Evolutionary conservation across 2,113 vertebrate species (phyloP).

Genomic region (human (Homo sapiens)): DNA sequence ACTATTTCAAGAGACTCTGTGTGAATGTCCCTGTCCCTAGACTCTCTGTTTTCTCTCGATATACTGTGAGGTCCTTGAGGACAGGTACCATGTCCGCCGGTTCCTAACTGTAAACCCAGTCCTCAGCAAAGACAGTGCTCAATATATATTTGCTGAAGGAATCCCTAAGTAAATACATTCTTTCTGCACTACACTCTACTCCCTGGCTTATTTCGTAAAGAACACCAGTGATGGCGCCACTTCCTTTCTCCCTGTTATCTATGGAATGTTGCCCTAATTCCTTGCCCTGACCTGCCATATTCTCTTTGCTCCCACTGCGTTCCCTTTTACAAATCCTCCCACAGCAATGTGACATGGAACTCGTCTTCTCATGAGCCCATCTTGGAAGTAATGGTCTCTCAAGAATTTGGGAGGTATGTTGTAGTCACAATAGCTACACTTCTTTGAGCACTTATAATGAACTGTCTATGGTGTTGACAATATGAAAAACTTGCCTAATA

Average conservation of each 20-base stretch:
- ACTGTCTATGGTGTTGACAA: neutral
- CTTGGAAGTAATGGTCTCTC: neutral
- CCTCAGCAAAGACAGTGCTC: too few relatives aligned
- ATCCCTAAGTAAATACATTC: neutral
- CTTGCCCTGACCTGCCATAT: neutral
- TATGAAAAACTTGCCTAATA: neutral
- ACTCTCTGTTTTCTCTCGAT: neutral
- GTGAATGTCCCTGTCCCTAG: neutral
- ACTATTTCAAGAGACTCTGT: neutral
- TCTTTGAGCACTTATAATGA: neutral
- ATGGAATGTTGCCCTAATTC: neutral
- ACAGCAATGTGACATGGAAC: neutral
- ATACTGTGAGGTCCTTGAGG: neutral
- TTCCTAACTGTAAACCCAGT: neutral
- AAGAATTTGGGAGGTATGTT: neutral
- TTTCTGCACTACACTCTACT: neutral
- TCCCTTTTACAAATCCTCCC: neutral
- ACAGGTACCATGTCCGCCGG: rapidly evolving
- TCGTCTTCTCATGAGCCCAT: neutral
- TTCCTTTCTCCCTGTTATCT: neutral
- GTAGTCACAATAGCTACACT: neutral
- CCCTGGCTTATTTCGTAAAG: neutral
- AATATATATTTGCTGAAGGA: neutral
- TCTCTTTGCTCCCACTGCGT: neutral
- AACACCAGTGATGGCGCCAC: neutral